Evolutionary conservation across 2,888 invertebrate species (phyloP), one percentile per base, ranked within the genome.

Genomic region (Chironomus riparius): DNA sequence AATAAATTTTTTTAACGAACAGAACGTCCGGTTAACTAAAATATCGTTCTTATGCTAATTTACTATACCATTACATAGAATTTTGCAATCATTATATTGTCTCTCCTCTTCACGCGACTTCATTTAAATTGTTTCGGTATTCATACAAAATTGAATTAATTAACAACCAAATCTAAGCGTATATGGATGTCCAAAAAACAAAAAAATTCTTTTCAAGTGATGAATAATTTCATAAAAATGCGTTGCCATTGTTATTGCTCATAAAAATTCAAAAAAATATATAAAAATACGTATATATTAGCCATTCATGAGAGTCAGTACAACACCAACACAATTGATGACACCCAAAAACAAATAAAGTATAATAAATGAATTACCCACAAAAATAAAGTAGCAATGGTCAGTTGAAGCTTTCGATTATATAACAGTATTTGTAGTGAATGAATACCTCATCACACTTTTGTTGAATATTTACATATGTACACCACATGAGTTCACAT

Each of bases 381-480:
- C 38, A 38, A 38, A 38, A 56, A 56, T 56, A 56, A 56, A 18
- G 56, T 50, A 50, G 22, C 15, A 50, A 50, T 70, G 70, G 48
- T 47, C 70, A 21, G n/a, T 38, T 38, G 38, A 56, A 21, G 22
- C 65, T 48, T 72, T 61, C 47, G 61, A 72, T 72, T 72, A 61
- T 61, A 72, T 72, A 72, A 72, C 72, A 47, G 72, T 72, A 72
- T 24, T 72, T 72, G 72, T 72, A 56, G 72, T 72, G 28, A 22
- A 38, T 38, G 38, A 38, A 15, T 12, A 22, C 65, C 22, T 65
- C 18, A 13, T 21, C 13, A 21, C 70, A 24, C 18, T n/a, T 22
- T 68, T 21, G 15, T 68, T 22, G 5, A 15, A 6, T 56, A 56
- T 56, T 56, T 56, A 56, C n/a, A 56, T 56, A 15, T 56, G n/a